Evolutionary conservation across 2,113 vertebrate species (phyloP).

Genomic region (Hemichromis elongatus): DNA sequence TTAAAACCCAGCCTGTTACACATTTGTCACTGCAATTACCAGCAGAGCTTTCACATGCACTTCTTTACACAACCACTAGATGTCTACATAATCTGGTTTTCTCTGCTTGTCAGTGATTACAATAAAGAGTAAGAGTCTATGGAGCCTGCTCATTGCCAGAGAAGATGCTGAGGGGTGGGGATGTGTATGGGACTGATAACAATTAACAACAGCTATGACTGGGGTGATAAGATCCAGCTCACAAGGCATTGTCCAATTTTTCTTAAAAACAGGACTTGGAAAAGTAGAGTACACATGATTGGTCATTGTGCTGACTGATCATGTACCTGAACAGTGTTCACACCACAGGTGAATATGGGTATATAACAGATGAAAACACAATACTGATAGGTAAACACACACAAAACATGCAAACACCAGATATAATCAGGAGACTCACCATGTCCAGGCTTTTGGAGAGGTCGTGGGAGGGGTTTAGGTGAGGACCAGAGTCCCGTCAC

Average conservation of each 20-base stretch:
- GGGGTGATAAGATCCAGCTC: not conserved
- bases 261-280: not conserved
- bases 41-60: not conserved
- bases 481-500: slow-evolving; percentile 45
- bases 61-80: not conserved
- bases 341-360: not conserved
- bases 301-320: rapidly evolving
- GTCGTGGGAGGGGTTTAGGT: slow-evolving; percentile 22
- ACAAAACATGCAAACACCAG: not conserved
- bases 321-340: not conserved
- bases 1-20: not conserved
- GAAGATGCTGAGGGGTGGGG: not conserved
- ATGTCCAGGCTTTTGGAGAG: slow-evolving; percentile 30
- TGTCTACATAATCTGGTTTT: not conserved
- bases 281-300: not conserved
- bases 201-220: not conserved
- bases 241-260: not conserved
- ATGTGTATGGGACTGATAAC: not conserved
- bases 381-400: not conserved
- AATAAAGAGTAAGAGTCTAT: not conserved
- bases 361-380: not conserved
- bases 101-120: not conserved
- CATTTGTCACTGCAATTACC: not conserved
- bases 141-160: rapidly evolving
- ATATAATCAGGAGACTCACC: slow-evolving; percentile 28